Percentiles rank a stretch among this genome's conserved stretches.
Evolutionary conservation across 1,140 invertebrate genomes (phyloP).

Genomic region (Cydia amplana): DNA sequence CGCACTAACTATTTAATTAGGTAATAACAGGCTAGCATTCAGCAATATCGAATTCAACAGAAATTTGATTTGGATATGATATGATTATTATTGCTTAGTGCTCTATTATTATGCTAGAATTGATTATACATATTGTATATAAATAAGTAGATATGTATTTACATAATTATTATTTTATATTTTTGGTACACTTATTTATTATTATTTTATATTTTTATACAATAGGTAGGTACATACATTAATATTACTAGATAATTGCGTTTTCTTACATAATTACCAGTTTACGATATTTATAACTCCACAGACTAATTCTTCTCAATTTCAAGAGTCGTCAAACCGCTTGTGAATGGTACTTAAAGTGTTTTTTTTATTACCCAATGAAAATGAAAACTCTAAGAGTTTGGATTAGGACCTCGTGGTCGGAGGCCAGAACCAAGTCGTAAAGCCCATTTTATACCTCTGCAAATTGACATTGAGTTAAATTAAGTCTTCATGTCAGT

Average conservation of each 20-base stretch:
- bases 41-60: too few species aligned
- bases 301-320: background rate
- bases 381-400: slow-evolving; percentile 32
- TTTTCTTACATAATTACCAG: slow-evolving; percentile 19
- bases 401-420: slow-evolving; percentile 23
- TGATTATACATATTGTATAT: too few species aligned
- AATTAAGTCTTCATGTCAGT: background rate
- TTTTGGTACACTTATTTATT: too few species aligned
- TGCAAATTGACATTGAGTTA: background rate
- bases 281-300: slow-evolving; percentile 17
- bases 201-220: too few species aligned
- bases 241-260: background rate
- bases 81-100: too few species aligned
- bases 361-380: slow-evolving; percentile 30
- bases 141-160: too few species aligned
- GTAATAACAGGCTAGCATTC: too few species aligned
- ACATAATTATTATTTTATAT: too few species aligned
- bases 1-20: too few species aligned
- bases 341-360: slow-evolving; percentile 3
- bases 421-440: slow-evolving; percentile 3
- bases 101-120: too few species aligned
- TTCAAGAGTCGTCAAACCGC: slow-evolving; percentile 23
- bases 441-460: slow-evolving; percentile 24
- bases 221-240: too few species aligned
- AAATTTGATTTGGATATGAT: too few species aligned